Conservation (phyloP, 2,113 vertebrate species). For the Naja naja region DNA sequence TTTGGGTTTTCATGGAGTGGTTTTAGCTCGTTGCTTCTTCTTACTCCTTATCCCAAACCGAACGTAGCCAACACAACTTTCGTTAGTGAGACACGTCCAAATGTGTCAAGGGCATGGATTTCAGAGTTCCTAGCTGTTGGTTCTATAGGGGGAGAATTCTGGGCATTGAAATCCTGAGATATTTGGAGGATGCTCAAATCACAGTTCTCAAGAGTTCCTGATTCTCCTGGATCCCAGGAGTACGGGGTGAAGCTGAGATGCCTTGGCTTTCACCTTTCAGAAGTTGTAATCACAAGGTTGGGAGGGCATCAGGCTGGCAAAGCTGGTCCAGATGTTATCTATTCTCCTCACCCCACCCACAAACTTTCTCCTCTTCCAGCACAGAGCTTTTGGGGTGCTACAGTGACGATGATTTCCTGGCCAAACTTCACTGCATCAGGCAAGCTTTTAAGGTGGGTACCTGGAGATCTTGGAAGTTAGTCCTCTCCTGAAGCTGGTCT, state of each 20-base stretch:
- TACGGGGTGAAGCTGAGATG: not conserved
- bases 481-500: not conserved
- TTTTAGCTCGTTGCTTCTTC: not conserved
- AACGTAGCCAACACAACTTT: not conserved
- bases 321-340: not conserved
- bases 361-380: slow-evolving; percentile 48
- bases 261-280: not conserved
- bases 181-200: not conserved
- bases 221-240: not conserved
- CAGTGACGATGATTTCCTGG: slow-evolving; percentile 92
- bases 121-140: not conserved
- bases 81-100: not conserved
- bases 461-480: not conserved
- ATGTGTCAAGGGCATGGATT: not conserved
- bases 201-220: not conserved
- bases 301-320: not conserved
- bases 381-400: slow-evolving; percentile 92
- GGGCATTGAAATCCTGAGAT: not conserved
- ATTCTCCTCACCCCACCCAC: not conserved
- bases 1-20: not conserved
- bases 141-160: not conserved
- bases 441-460: slow-evolving; percentile 89
- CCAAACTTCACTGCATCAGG: slow-evolving; percentile 93
- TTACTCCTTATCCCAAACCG: not conserved
- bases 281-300: not conserved